A percentile compares a stretch with the other conserved stretches of the same genome.
phyloP scores from a whole-genome alignment of 2,113 vertebrate species.

The Oreotrochilus melanogaster region DNA sequence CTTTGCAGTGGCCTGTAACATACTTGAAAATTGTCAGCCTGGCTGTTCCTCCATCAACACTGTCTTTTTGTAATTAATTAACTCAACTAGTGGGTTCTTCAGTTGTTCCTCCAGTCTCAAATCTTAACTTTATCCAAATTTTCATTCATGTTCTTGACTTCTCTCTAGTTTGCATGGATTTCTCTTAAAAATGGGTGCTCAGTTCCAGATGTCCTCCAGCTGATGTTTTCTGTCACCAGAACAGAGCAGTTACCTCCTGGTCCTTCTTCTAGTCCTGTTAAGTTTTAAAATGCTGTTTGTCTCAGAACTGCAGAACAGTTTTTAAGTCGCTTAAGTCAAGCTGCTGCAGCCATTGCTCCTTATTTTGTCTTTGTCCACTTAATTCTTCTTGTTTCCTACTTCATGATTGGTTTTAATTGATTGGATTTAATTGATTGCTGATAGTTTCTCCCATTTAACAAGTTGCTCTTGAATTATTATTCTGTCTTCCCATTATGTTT shows the following conservation, averaged over 20 bases:
- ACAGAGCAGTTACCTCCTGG: neutral
- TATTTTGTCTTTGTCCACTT: neutral
- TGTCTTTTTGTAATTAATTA: constrained; percentile 49
- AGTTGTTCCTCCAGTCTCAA: neutral
- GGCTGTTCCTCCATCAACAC: constrained; percentile 13
- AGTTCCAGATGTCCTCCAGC: neutral
- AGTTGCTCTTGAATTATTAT: constrained; percentile 12
- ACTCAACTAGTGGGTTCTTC: constrained; percentile 4
- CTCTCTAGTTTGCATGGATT: neutral
- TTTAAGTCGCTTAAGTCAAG: neutral
- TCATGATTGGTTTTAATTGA: neutral
- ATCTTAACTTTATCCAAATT: neutral
- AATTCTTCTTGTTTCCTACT: neutral
- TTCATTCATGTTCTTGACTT: neutral
- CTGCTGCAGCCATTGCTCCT: neutral
- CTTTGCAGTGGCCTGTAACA: constrained; percentile 48
- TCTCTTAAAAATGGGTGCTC: neutral
- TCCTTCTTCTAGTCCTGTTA: neutral
- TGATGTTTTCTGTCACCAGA: neutral
- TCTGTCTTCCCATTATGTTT: neutral
- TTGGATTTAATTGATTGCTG: constrained; percentile 46
- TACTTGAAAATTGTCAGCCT: constrained; percentile 34
- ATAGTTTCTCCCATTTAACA: neutral
- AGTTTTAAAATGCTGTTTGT: neutral
- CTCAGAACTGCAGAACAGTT: neutral